These are phyloP conservation scores for Dysmachus trigonus DNA, from an alignment of 2,888 invertebrate genomes.

Conservation along the genomic window DNA sequence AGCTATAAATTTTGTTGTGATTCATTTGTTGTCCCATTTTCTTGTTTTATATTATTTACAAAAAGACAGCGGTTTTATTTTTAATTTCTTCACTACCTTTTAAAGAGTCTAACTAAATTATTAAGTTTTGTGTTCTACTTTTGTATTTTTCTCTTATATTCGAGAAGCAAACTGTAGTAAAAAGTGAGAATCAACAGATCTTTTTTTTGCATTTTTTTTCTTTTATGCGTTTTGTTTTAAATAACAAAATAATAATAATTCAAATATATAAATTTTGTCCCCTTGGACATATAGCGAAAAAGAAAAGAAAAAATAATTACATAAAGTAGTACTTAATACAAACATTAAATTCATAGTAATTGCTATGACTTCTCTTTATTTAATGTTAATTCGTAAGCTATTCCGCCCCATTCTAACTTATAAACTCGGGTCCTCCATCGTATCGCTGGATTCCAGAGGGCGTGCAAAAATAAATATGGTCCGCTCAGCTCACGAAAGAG, in stretches of 20 bases:
- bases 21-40: neutral
- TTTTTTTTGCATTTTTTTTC: neutral
- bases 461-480: slow-evolving; percentile 86
- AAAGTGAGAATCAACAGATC: neutral
- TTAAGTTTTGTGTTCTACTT: too few relatives aligned
- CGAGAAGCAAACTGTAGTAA: neutral
- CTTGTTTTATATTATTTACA: neutral
- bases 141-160: neutral
- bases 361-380: slow-evolving; percentile 34
- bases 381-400: slow-evolving; percentile 83
- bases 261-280: neutral
- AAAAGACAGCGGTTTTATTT: neutral
- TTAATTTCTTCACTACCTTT: neutral
- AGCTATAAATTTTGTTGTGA: neutral
- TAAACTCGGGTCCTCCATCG: slow-evolving; percentile 93
- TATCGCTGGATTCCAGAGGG: slow-evolving; percentile 87
- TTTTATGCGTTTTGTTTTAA: neutral
- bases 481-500: slow-evolving; percentile 90
- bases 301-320: neutral
- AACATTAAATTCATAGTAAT: neutral
- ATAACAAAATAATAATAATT: neutral
- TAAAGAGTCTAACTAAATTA: neutral
- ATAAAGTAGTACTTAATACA: neutral
- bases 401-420: slow-evolving; percentile 93
- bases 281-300: neutral